phyloP scores from a whole-genome alignment of 2,888 invertebrate species.

The Scaptomyza parva region DNA sequence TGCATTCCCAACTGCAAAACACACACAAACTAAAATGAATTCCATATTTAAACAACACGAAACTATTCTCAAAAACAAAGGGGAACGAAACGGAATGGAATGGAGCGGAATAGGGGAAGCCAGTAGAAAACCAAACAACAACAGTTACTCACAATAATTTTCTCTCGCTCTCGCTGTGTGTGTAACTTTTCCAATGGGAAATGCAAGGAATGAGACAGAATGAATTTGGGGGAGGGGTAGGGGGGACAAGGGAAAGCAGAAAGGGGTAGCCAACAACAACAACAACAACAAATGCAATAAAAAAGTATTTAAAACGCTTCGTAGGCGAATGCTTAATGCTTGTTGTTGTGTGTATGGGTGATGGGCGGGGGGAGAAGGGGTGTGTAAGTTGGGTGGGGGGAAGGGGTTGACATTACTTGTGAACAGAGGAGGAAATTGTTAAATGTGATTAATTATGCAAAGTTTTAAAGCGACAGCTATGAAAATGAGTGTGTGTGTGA shows the following conservation, averaged over 20 bases:
- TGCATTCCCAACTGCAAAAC: neutral
- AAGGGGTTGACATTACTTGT: slow-evolving; percentile 15
- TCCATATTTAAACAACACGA: slow-evolving; percentile 1
- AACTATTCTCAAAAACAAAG: slow-evolving; percentile 22
- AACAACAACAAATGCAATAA: too few species aligned
- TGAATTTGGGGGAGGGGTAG: too few species aligned
- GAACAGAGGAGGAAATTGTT: slow-evolving; percentile 51
- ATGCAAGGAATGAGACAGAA: too few species aligned
- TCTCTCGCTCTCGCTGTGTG: slow-evolving; percentile 41
- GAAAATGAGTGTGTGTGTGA: neutral
- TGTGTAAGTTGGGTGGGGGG: neutral
- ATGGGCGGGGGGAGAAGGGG: too few species aligned
- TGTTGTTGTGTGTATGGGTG: too few species aligned
- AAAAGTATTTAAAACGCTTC: too few species aligned
- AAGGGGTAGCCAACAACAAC: too few species aligned
- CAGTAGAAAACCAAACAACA: slow-evolving; percentile 24
- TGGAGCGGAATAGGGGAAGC: neutral
- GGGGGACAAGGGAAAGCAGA: too few species aligned
- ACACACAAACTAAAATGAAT: neutral
- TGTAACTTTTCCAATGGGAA: slow-evolving; percentile 7
- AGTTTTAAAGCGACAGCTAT: slow-evolving; percentile 57
- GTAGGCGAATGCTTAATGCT: too few species aligned
- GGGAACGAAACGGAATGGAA: slow-evolving; percentile 9
- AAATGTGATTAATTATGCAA: slow-evolving; percentile 73
- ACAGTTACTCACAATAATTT: slow-evolving; percentile 60